Evolutionary conservation across 2,797 vertebrate genomes (phyloP), one percentile per base, ranked within the genome.

Genomic region (Melopsittacus undulatus): DNA sequence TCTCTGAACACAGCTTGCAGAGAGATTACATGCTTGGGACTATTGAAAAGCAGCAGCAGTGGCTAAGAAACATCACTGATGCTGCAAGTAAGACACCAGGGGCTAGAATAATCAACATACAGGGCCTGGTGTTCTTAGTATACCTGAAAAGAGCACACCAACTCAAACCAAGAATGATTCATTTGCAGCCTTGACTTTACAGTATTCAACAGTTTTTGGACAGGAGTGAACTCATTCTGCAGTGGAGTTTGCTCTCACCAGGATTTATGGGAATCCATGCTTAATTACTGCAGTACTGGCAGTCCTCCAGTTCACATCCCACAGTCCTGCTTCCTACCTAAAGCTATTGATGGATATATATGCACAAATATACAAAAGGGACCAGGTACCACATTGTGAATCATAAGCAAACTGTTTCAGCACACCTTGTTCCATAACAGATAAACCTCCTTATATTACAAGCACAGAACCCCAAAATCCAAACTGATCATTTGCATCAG

Each of bases 231-330:
- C 75, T 61, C 32, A 62, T 68, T 84, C 89, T 95, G 59, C 42
- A 36, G 51, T 45, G 32, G 38, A 74, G 18, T 45, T 88, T 68
- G 38, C 7, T 30, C 14, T 90, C 49, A 36, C 13, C 20, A 83
- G 38, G 69, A 93, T 83, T 92, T 94, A 93, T 66, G 29, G 10
- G 42, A 61, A 83, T 26, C 5, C 11, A 20, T 49, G 27, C 19
- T 92, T 87, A 87, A 87, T 90, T 87, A 82, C 80, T 87, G 70
- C 77, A 90, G 84, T 72, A 69, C 29, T 88, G 66, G 69, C 80
- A 93, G 66, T 68, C 45, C 70, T 86, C 48, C 73, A 92, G 34
- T 26, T 86, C 62, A 48, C 56, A 63, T 70, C 38, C 7, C 15
- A 11, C 26, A n/a, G 43, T 74, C 15, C 83, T 59, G 24, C 36